phyloP scores from a whole-genome alignment of 2,113 vertebrate genomes.

The Ceyx cyanopectus region DNA sequence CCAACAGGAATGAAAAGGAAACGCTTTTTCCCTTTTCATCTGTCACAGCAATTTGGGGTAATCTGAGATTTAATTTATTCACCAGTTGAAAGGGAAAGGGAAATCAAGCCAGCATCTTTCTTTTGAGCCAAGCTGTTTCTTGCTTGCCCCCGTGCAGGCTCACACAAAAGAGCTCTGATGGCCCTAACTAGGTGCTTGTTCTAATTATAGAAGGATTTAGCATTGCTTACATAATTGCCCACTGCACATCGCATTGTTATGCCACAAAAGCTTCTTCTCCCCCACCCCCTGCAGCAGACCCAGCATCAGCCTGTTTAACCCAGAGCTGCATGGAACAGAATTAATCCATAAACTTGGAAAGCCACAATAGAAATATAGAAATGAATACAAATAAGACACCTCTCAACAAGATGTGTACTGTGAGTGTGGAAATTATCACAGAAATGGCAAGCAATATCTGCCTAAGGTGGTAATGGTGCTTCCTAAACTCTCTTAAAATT shows the following conservation, averaged over 20 bases:
- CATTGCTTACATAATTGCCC: conserved; percentile 76
- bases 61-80: conserved; percentile 72
- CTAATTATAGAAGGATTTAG: conserved; percentile 81
- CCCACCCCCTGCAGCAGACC: neutral
- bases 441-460: conserved; percentile 42
- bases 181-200: conserved; percentile 61
- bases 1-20: conserved; percentile 38
- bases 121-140: conserved; percentile 62
- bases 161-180: conserved; percentile 76
- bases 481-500: conserved; percentile 56
- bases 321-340: conserved; percentile 34
- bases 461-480: conserved; percentile 38
- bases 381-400: conserved; percentile 59
- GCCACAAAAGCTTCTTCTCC: conserved; percentile 35
- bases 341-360: conserved; percentile 19
- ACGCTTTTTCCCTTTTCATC: neutral
- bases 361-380: conserved; percentile 40
- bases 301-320: conserved; percentile 20
- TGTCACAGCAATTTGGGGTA: conserved; percentile 63
- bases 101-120: conserved; percentile 57
- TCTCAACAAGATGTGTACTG: conserved; percentile 32
- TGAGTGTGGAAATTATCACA: conserved; percentile 39
- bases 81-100: conserved; percentile 53
- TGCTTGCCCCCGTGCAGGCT: conserved; percentile 6
- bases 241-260: conserved; percentile 65